phyloP scores from a whole-genome alignment of 1,140 invertebrate species.

The Drosophila arizonae region DNA sequence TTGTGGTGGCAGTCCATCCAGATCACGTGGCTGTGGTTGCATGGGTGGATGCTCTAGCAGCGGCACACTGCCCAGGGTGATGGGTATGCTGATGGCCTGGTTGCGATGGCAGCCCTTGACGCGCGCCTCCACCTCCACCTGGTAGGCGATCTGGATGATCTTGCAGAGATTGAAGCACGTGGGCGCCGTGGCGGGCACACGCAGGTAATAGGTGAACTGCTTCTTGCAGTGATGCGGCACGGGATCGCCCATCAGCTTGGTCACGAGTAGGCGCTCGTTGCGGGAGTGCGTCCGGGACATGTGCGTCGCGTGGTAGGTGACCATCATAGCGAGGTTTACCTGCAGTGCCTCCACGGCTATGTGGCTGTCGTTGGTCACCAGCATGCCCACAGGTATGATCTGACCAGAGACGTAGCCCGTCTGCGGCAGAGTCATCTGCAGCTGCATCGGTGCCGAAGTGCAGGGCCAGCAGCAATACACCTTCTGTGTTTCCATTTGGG shows the following conservation, averaged over 20 bases:
- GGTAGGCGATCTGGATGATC: conserved; percentile 88
- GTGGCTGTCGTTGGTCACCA: conserved; percentile 65
- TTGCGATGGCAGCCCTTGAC: conserved; percentile 83
- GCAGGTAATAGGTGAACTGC: conserved; percentile 76
- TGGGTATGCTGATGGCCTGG: conserved; percentile 78
- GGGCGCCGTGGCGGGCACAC: conserved; percentile 87
- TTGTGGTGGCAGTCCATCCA: conserved; percentile 17
- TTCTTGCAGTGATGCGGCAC: conserved; percentile 64
- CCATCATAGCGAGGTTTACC: conserved; percentile 54
- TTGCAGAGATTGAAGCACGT: conserved; percentile 87
- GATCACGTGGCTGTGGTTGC: conserved; percentile 38
- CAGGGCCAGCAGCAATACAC: conserved; percentile 66
- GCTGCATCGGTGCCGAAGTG: conserved; percentile 51
- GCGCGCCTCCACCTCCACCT: conserved; percentile 85
- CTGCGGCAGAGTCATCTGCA: conserved; percentile 55
- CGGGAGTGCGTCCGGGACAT: conserved; percentile 66
- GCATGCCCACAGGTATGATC: conserved; percentile 42
- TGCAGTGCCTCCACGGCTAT: conserved; percentile 55
- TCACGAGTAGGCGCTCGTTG: conserved; percentile 49
- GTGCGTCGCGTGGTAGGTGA: conserved; percentile 52
- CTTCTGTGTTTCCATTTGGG: conserved; percentile 56
- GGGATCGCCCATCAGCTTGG: conserved; percentile 48
- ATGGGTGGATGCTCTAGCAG: conserved; percentile 44
- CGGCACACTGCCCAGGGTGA: conserved; percentile 85
- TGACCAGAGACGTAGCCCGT: conserved; percentile 71